phyloP scores from a whole-genome alignment of 2,888 invertebrate genomes.

The Chrysotoxum bicinctum region DNA sequence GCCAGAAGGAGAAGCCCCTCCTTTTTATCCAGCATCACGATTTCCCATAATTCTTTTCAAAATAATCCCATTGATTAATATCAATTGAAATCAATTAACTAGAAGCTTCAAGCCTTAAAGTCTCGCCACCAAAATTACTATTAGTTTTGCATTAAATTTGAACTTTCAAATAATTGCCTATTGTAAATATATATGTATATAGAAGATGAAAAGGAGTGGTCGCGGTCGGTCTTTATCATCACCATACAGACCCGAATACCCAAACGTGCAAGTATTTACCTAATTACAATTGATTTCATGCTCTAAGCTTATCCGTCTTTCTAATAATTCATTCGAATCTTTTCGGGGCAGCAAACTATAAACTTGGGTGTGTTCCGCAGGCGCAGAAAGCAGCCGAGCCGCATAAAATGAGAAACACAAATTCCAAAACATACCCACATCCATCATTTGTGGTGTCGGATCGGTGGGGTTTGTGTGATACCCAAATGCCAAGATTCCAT shows the following conservation, averaged over 20 bases:
- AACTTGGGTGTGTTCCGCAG: slow-evolving; percentile 60
- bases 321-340: slow-evolving; percentile 51
- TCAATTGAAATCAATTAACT: slow-evolving; percentile 42
- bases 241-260: slow-evolving; percentile 15
- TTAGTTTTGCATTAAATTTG: slow-evolving; percentile 37
- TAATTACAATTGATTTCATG: slow-evolving; percentile 66
- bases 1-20: background rate
- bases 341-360: slow-evolving; percentile 11
- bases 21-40: background rate
- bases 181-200: background rate
- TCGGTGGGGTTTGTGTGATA: background rate
- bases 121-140: slow-evolving; percentile 25
- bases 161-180: slow-evolving; percentile 56
- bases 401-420: slow-evolving; percentile 30
- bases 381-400: slow-evolving; percentile 32
- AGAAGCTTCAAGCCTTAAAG: slow-evolving; percentile 18
- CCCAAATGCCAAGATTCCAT: slow-evolving; percentile 67
- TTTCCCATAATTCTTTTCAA: background rate
- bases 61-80: background rate
- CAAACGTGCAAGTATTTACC: slow-evolving; percentile 54
- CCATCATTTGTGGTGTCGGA: slow-evolving; percentile 42
- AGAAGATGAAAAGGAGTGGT: slow-evolving; percentile 53
- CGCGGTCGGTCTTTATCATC: background rate
- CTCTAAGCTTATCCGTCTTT: slow-evolving; percentile 24
- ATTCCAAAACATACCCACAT: slow-evolving; percentile 52